These are phyloP conservation scores for Gobio occitaniae DNA, from an alignment of 2,797 vertebrate species.

Conservation along the genomic window DNA sequence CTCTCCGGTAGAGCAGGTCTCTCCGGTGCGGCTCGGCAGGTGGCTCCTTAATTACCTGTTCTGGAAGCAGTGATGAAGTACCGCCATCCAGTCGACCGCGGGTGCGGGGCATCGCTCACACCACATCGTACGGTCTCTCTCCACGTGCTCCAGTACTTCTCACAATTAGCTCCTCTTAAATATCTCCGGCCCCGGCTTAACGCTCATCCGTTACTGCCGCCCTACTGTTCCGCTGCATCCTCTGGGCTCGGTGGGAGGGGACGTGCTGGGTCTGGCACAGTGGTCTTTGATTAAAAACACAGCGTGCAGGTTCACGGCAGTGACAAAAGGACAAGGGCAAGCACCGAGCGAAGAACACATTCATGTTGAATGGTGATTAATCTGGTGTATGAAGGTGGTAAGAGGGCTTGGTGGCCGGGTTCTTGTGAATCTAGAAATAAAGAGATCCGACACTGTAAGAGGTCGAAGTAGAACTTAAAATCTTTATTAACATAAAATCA, in stretches of 20 bases:
- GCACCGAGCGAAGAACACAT: slow-evolving; percentile 40
- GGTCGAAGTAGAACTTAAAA: not conserved
- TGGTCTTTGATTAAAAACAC: slow-evolving; percentile 68
- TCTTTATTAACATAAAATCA: not conserved
- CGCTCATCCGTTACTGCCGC: slow-evolving; percentile 46
- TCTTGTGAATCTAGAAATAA: slow-evolving; percentile 16
- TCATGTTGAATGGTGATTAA: slow-evolving; percentile 37
- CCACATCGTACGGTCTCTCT: slow-evolving; percentile 59
- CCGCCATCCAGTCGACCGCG: slow-evolving; percentile 66
- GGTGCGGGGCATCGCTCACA: slow-evolving; percentile 62
- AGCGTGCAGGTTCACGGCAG: slow-evolving; percentile 53
- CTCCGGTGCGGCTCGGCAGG: slow-evolving; percentile 68
- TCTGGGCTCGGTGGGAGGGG: slow-evolving; percentile 47
- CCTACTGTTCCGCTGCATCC: slow-evolving; percentile 33
- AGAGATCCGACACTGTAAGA: slow-evolving; percentile 27
- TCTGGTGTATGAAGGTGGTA: slow-evolving; percentile 20
- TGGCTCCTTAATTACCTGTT: slow-evolving; percentile 76
- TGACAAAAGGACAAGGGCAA: slow-evolving; percentile 60
- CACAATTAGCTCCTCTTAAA: slow-evolving; percentile 66
- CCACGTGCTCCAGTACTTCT: slow-evolving; percentile 58
- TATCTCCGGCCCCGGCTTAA: slow-evolving; percentile 50
- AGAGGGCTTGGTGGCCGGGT: slow-evolving; percentile 4
- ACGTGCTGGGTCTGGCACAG: slow-evolving; percentile 57
- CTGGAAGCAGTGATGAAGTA: slow-evolving; percentile 74
- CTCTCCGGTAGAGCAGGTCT: slow-evolving; percentile 63